Percentiles rank a stretch among this genome's conserved stretches.
Evolutionary conservation across 2,113 vertebrate genomes (phyloP).

Genomic region (Alethe castanea): DNA sequence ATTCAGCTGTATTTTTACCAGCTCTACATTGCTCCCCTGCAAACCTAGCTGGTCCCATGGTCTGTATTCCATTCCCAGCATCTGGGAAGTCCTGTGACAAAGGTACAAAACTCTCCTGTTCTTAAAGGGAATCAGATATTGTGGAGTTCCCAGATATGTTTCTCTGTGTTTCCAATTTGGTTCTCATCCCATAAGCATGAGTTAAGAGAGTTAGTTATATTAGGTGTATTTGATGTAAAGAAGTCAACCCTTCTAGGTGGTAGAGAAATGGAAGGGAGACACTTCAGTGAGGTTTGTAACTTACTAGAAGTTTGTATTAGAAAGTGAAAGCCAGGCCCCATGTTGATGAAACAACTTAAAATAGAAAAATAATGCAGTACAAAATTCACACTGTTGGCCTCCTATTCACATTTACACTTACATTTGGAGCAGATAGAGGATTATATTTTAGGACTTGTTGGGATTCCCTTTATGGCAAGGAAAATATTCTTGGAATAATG

Average conservation of each 20-base stretch:
- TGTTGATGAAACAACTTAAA: not conserved
- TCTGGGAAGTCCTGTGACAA: not conserved
- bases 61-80: not conserved
- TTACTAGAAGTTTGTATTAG: not conserved
- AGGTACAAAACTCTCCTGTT: not conserved
- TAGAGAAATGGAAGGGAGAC: not conserved
- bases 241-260: not conserved
- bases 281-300: not conserved
- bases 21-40: not conserved
- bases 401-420: not conserved
- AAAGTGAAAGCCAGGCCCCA: not conserved
- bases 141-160: not conserved
- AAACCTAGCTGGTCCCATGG: not conserved
- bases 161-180: constrained; percentile 1
- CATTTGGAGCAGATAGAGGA: not conserved
- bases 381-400: not conserved
- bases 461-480: not conserved
- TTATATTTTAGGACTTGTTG: not conserved
- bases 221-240: constrained; percentile 7
- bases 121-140: not conserved
- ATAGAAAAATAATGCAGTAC: not conserved
- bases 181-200: not conserved
- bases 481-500: not conserved
- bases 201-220: not conserved
- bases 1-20: not conserved